Evolutionary conservation across 2,888 invertebrate genomes (phyloP).

Genomic region (Cenopis cana): DNA sequence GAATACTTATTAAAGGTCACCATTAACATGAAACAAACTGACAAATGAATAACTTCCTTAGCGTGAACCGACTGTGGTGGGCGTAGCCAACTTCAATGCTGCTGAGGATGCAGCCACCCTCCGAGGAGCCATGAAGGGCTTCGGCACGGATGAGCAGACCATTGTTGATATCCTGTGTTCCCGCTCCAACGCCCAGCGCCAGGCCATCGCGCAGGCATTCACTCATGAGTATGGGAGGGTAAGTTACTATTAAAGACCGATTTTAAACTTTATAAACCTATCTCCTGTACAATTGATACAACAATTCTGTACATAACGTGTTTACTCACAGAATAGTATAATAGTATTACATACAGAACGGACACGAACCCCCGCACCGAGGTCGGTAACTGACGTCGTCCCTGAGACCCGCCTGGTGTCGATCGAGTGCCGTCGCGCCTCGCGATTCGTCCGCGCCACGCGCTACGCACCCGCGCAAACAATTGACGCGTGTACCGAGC

Average conservation of each 20-base stretch:
- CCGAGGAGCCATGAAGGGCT: slow-evolving; percentile 89
- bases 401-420: too few species aligned
- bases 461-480: too few species aligned
- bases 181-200: slow-evolving; percentile 89
- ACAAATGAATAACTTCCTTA: slow-evolving; percentile 45
- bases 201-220: slow-evolving; percentile 87
- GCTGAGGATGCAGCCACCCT: slow-evolving; percentile 87
- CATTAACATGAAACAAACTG: neutral
- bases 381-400: too few species aligned
- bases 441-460: too few species aligned
- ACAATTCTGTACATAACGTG: too few species aligned
- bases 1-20: neutral
- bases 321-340: too few species aligned
- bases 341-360: too few species aligned
- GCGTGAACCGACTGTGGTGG: slow-evolving; percentile 86
- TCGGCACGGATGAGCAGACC: slow-evolving; percentile 91
- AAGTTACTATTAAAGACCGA: slow-evolving; percentile 49
- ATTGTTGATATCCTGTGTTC: slow-evolving; percentile 90
- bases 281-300: too few species aligned
- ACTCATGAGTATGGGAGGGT: slow-evolving; percentile 85
- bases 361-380: too few species aligned
- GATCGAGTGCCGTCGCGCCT: too few species aligned
- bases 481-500: too few species aligned
- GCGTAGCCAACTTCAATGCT: slow-evolving; percentile 86
- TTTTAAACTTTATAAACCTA: too few species aligned